Evolutionary conservation across 2,113 vertebrate species (phyloP).

Genomic region (Lampris incognitus): DNA sequence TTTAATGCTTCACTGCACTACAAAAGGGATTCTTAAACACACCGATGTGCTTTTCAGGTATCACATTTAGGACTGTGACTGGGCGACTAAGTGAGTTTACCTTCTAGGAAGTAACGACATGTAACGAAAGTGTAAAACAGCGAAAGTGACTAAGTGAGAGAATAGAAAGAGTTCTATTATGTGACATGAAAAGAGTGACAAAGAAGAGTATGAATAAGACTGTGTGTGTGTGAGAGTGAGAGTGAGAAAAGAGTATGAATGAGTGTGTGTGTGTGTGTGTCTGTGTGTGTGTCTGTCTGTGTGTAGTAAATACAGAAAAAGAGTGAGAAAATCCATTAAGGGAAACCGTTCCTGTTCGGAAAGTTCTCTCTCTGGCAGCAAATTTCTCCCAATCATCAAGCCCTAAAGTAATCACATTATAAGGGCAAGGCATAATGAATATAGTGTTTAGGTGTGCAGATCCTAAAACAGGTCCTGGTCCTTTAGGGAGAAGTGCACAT

Average conservation of each 20-base stretch:
- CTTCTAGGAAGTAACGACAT: no score
- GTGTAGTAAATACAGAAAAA: conserved; percentile 31
- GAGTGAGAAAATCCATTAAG: conserved; percentile 64
- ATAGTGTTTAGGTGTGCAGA: conserved; percentile 77
- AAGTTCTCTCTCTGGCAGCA: conserved; percentile 71
- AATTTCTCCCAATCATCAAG: conserved; percentile 76
- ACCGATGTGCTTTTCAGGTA: no score
- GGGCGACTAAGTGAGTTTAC: no score
- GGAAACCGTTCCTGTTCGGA: conserved; percentile 65
- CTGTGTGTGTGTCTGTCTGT: conserved; percentile 63
- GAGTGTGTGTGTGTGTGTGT: conserved; percentile 70
- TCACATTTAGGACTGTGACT: no score
- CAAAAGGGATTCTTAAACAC: no score
- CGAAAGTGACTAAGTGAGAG: conserved; percentile 39
- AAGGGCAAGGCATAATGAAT: conserved; percentile 78
- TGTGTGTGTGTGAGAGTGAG: conserved; percentile 73
- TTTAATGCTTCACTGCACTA: no score
- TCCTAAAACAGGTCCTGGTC: conserved; percentile 60
- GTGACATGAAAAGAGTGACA: conserved; percentile 48
- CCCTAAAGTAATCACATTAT: conserved; percentile 81
- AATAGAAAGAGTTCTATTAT: background rate
- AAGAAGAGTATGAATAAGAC: conserved; percentile 54
- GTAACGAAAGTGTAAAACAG: background rate
- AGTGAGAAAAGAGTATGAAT: conserved; percentile 37
- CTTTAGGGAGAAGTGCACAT: conserved; percentile 78